Base-by-base conservation (phyloP, 1,140 invertebrate species). In the Idris sp. region DNA sequence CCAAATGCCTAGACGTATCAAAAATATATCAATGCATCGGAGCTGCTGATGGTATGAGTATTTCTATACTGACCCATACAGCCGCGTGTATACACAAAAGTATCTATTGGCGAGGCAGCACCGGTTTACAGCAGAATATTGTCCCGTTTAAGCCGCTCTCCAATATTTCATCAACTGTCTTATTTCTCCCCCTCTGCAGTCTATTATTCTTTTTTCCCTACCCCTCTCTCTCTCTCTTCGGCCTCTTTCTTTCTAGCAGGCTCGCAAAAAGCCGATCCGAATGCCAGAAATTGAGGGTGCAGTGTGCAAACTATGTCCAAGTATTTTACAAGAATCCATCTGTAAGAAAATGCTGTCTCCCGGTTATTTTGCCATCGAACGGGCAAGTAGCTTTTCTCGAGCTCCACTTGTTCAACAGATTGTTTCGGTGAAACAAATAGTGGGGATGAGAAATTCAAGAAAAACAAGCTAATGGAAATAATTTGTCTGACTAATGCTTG, bases 141-240 rank as follows among this genome's bases (percentile, higher is more conserved):
- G 85, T 86, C 81, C 83, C 78, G 79, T 74, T 78, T 85, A 85
- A 86, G 84, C 83, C 83, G 84, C 79, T 85, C 84, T 85, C 85
- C 84, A 82, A 86, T 86, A 86, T 85, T 85, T 86, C 85, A 86
- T 86, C 85, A 86, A 85, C 81, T 85, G 84, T 82, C 82, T 82
- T 85, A 83, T 82, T 85, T 79, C 72, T 84, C 74, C 73, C 79
- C 85, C 79, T 82, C 71, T 46, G 14, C n/a, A 9, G 35, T 10
- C 30, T 10, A 44, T 71, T 61, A 49, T 35, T 35, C 31, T 46
- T 49, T 22, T 15, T 43, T 36, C 25, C 19, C 10, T 33, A 5
- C 19, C 18, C 35, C 18, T 18, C 2, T 2, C 26, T 48, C 46
- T 26, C 18, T 8, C 14, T 18, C 14, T 18, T 9, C 6, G 15